Percentiles rank a stretch among this genome's conserved stretches.
Evolutionary conservation across 2,797 vertebrate species (phyloP).

Genomic region (Cephalopachus bancanus): DNA sequence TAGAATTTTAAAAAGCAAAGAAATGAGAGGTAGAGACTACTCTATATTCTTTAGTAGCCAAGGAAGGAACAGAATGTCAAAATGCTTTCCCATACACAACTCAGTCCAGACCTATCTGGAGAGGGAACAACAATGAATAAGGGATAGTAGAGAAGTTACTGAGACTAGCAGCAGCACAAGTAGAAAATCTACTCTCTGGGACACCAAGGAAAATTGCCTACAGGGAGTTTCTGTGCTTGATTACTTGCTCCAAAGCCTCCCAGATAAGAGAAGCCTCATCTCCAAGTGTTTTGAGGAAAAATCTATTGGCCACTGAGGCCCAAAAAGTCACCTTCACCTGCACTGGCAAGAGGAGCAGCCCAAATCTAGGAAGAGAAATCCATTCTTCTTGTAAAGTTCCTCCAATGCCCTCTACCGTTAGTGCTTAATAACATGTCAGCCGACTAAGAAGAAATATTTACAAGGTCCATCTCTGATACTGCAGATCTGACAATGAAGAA

Average conservation of each 20-base stretch:
- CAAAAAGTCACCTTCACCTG: not conserved
- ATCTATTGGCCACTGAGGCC: not conserved
- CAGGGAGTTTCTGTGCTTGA: not conserved
- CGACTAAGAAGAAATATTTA: not conserved
- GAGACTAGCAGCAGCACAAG: not conserved
- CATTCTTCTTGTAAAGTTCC: not conserved
- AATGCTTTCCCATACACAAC: rapidly evolving
- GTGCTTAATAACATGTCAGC: not conserved
- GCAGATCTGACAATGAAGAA: not conserved
- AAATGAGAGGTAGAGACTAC: not conserved
- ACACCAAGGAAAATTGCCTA: not conserved
- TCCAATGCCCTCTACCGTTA: not conserved
- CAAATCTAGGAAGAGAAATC: not conserved
- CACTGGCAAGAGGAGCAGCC: not conserved
- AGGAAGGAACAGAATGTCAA: not conserved
- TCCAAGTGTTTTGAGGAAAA: not conserved
- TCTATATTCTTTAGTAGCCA: not conserved
- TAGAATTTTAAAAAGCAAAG: not conserved
- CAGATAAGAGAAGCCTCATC: not conserved
- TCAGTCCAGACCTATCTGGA: not conserved
- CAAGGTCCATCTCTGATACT: not conserved
- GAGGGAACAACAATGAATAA: not conserved
- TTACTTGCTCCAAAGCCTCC: not conserved
- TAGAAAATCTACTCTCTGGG: not conserved
- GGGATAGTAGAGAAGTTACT: not conserved